Base-by-base conservation (phyloP, 2,113 vertebrate species). In the Epinephelus lanceolatus region DNA sequence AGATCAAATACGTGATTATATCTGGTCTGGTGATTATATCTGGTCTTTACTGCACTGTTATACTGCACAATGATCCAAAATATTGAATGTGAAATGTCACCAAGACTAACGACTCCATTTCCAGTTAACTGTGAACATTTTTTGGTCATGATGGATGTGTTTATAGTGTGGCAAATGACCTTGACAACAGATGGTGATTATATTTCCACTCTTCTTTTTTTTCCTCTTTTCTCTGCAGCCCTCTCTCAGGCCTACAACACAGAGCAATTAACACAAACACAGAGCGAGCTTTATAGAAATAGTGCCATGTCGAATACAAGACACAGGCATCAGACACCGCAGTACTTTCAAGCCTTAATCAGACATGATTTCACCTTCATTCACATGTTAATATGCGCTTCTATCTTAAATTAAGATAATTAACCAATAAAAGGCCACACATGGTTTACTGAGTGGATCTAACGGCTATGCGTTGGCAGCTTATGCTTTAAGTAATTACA, bases 121-220 rank as follows among this genome's bases (percentile, higher is more conserved):
- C 76, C 85, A 87, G 78, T 86, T 87, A 79, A 85, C 80, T 85
- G 85, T 78, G 86, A 86, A 81, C 83, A 55, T 84, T 91, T 82
- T 80, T 78, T 47, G 71, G 47, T 62, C 18, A 15, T 92, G 93
- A 94, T 89, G 86, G 91, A 95, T 95, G 93, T 88, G 88, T 94
- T 92, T 90, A 91, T 87, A 59, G 55, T 79, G 74, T 83, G 87
- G 88, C 77, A 86, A 86, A 85, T 87, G 93, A 94, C 93, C 93
- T 95, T 94, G 93, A 93, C 91, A 90, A 88, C 92, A 94, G 91
- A 94, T 90, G 93, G 89, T 62, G 86, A 80, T 90, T 89, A 90
- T 76, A 84, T 73, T 76, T 88, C 30, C 79, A 33, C 74, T 76
- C 51, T 27, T 53, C 62, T 71, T 63, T 30, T 65, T 65, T n/a